These are phyloP conservation scores for Protobothrops mucrosquamatus DNA, from an alignment of 2,113 vertebrate species.

Conservation along the genomic window DNA sequence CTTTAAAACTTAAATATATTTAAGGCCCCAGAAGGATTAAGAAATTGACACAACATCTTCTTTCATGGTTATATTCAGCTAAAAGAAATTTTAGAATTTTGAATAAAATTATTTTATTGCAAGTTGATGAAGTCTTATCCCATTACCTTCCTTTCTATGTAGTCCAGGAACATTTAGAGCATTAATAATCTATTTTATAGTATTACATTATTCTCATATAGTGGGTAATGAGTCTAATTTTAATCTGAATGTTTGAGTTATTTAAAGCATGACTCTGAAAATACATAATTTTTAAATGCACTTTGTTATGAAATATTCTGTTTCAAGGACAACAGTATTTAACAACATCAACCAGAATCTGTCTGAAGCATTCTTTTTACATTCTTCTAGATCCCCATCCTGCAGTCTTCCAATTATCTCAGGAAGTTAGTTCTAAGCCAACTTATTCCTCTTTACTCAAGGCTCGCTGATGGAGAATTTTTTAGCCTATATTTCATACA, in stretches of 20 bases:
- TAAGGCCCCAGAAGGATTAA: not conserved
- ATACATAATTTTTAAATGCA: not conserved
- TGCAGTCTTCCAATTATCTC: too few relatives aligned
- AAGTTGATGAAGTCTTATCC: constrained; percentile 52
- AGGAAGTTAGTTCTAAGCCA: too few relatives aligned
- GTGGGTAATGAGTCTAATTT: not conserved
- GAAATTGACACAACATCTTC: not conserved
- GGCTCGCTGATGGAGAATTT: too few relatives aligned
- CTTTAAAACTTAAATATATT: not conserved
- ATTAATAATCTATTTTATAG: constrained; percentile 22
- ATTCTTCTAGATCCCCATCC: not conserved
- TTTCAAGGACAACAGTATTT: not conserved
- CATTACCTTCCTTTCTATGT: constrained; percentile 34
- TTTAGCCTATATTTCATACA: too few relatives aligned
- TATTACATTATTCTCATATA: not conserved
- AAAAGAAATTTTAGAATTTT: constrained; percentile 52
- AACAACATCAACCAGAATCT: not conserved
- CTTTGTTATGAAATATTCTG: not conserved
- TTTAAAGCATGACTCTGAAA: constrained; percentile 24
- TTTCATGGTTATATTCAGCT: not conserved
- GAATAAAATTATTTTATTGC: constrained; percentile 54
- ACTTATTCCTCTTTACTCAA: too few relatives aligned
- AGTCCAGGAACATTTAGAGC: constrained; percentile 1
- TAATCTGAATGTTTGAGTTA: not conserved
- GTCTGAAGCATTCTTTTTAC: not conserved